These are phyloP conservation scores for Cebidichthys violaceus DNA, from an alignment of 2,113 vertebrate genomes.

Conservation along the genomic window DNA sequence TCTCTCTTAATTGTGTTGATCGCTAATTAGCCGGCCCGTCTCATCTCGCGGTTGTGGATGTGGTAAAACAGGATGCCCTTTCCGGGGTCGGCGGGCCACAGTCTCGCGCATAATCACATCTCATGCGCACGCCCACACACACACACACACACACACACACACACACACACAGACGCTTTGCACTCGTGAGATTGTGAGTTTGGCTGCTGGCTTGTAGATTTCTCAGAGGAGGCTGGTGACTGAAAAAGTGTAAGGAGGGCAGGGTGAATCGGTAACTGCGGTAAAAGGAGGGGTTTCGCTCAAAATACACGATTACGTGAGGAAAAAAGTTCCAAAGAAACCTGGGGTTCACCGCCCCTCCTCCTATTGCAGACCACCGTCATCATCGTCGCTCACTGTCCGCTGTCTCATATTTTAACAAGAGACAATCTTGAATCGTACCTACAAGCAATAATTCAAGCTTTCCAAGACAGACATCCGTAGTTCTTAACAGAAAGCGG, in stretches of 20 bases:
- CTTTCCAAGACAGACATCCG: not conserved
- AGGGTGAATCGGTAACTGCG: conserved; percentile 20
- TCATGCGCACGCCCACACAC: not conserved
- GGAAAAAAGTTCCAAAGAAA: conserved; percentile 26
- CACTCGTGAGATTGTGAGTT: conserved; percentile 20
- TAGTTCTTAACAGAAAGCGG: not conserved
- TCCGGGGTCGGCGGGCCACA: conserved; percentile 56
- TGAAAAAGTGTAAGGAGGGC: conserved; percentile 30
- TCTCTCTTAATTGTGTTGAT: conserved; percentile 72
- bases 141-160: not conserved
- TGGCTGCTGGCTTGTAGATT: conserved; percentile 34
- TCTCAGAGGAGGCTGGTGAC: conserved; percentile 30
- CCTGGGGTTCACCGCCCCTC: not conserved
- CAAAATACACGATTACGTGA: conserved; percentile 46
- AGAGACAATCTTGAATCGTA: conserved; percentile 12
- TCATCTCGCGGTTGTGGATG: conserved; percentile 43
- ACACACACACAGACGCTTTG: conserved; percentile 5
- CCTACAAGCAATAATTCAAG: not conserved
- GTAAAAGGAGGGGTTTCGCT: conserved; percentile 7
- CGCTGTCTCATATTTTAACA: conserved; percentile 13
- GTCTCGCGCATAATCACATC: conserved; percentile 10
- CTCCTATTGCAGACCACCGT: not conserved
- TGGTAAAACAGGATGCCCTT: conserved; percentile 59
- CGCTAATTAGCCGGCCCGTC: conserved; percentile 63
- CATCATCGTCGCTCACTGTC: conserved; percentile 30